Evolutionary conservation across 2,113 vertebrate species (phyloP).

Genomic region (Nipponia nippon): DNA sequence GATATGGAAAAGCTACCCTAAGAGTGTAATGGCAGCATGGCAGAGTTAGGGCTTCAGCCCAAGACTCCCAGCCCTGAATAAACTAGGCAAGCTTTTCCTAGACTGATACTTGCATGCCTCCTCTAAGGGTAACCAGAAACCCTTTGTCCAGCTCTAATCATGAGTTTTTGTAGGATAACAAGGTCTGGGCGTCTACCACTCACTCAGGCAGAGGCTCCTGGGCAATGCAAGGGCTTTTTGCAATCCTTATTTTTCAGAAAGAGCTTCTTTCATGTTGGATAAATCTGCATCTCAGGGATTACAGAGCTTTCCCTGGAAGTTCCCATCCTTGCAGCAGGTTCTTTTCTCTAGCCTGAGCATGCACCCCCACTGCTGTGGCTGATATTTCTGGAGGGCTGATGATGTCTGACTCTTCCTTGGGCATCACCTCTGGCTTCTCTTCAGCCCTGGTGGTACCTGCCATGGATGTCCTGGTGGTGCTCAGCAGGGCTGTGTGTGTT

Average conservation of each 20-base stretch:
- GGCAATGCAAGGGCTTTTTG: neutral
- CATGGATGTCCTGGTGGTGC: rapidly evolving
- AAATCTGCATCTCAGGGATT: neutral
- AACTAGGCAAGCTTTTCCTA: neutral
- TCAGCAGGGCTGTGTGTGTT: rapidly evolving
- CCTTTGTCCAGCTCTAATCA: neutral
- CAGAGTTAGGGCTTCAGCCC: neutral
- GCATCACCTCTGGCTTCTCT: neutral
- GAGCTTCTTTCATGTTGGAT: neutral
- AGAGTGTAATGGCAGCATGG: rapidly evolving
- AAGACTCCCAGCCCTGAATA: neutral
- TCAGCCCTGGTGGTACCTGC: neutral
- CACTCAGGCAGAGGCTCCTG: neutral
- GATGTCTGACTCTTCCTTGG: neutral
- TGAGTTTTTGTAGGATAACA: neutral
- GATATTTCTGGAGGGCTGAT: neutral
- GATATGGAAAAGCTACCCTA: neutral
- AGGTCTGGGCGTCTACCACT: neutral
- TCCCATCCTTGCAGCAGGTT: neutral
- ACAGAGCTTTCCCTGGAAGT: neutral
- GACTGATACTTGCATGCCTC: neutral
- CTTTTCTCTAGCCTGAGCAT: neutral
- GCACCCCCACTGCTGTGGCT: neutral
- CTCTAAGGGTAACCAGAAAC: neutral
- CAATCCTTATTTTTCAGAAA: neutral